Evolutionary conservation across 37 sponge, comb jelly and placozoan species (phyloP).

Genomic region (Mnemiopsis leidyi): DNA sequence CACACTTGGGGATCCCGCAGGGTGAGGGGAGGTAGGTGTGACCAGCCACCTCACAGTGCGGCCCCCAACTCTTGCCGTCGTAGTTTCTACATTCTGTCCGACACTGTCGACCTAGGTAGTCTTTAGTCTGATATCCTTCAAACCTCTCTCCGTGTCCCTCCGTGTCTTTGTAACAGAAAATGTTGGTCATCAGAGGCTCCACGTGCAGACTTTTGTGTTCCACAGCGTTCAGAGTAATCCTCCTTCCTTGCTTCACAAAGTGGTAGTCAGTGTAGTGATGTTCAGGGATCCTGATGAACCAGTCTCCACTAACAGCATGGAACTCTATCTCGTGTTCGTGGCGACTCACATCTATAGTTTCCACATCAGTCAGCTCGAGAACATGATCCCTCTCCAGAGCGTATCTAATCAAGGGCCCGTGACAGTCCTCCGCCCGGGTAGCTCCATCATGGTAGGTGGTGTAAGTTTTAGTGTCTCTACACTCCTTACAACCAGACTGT

Average conservation of each 20-base stretch:
- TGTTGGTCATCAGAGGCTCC: neutral
- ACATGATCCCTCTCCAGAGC: neutral
- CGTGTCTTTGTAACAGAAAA: constrained; percentile 49
- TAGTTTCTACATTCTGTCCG: neutral
- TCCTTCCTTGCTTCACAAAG: neutral
- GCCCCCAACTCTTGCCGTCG: neutral
- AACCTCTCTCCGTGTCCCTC: constrained; percentile 7
- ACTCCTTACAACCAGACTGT: neutral
- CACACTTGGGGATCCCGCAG: constrained; percentile 20
- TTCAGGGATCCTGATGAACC: constrained; percentile 21
- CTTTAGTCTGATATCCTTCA: neutral
- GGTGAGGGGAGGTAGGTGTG: neutral
- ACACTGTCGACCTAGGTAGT: neutral
- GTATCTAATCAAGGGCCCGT: neutral
- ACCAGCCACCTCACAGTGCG: neutral
- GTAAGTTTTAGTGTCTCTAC: neutral
- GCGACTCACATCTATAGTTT: neutral
- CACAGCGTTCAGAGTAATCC: neutral
- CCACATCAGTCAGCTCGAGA: neutral
- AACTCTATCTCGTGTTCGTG: neutral
- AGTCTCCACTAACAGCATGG: neutral
- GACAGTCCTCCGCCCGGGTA: neutral
- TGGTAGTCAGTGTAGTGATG: neutral
- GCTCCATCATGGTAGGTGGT: neutral
- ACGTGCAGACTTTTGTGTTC: neutral